Evolutionary conservation across 2,888 invertebrate species (phyloP), one percentile per base, ranked within the genome.

Genomic region (Busseola fusca): DNA sequence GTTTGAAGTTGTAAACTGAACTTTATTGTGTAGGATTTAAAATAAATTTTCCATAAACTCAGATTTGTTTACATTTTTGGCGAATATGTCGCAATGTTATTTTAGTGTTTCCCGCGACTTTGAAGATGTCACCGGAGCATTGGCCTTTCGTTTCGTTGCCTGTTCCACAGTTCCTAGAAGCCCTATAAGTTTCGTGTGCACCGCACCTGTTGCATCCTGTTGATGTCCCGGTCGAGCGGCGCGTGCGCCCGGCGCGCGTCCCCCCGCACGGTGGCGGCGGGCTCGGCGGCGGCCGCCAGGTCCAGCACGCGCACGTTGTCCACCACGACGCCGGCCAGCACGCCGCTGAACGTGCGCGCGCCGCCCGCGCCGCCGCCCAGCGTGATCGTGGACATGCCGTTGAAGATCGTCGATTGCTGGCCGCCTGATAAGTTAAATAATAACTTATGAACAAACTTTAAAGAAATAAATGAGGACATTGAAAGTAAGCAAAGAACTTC

Each of bases 311-410:
- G 95, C 72, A 98, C 96, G 10, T 98, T 98, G 90, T 99, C 99
- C 70, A 98, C 97, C 21, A 98, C 98, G 16, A 99, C 95, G 0
- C 99, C 99, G 4, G 99, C 98, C 71, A 99, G 96, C 45, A 98
- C 97, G 0, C 99, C 99, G 72, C 97, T 96, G 94, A 98, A 99
- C 3, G 98, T 97, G 56, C 98, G 96, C 65, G 97, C 96, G 77
- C 97, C 57, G 98, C 97, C 97, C 0, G 88, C 82, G 0, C 92
- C 93, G 0, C 99, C 99, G 9, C 99, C 99, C 42, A 99, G 97
- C 84, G 98, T 98, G 57, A 99, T 97, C 59, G 97, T 97, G 1
- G 98, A 97, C 96, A 99, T 98, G 88, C 98, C 97, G 94, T 99
- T 99, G 96, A 99, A 99, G 48, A 98, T 98, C 68, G 97, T 97